These are phyloP conservation scores for Dichetophora obliterata DNA, from an alignment of 2,888 invertebrate species.

Conservation along the genomic window DNA sequence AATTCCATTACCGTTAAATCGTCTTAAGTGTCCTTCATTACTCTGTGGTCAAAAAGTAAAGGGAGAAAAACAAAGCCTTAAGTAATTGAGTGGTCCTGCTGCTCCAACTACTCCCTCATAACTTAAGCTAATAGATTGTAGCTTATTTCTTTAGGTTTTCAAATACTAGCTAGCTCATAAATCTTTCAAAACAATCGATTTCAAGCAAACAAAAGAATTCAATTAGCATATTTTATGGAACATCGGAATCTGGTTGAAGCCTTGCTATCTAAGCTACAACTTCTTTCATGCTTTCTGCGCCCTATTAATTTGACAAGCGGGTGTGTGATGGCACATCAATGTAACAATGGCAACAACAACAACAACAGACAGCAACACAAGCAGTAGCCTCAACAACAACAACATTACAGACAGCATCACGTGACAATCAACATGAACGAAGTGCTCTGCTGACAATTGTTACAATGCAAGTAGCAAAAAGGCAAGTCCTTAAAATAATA, in stretches of 20 bases:
- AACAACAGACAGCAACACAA: not conserved
- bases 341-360: not conserved
- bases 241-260: not conserved
- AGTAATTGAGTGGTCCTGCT: constrained; percentile 18
- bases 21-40: no score
- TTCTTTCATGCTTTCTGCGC: not conserved
- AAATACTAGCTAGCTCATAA: not conserved
- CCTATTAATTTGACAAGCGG: constrained; percentile 25
- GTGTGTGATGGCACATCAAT: constrained; percentile 13
- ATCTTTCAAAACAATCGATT: constrained; percentile 10
- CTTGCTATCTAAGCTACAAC: not conserved
- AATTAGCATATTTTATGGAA: constrained; percentile 37
- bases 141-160: no score
- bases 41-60: not conserved
- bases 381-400: not conserved
- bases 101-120: not conserved
- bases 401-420: not conserved
- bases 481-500: not conserved
- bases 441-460: not conserved
- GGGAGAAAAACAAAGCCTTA: not conserved
- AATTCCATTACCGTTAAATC: no score
- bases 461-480: not conserved
- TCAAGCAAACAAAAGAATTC: constrained; percentile 30
- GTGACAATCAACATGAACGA: constrained; percentile 16
- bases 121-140: constrained; percentile 10